Percentiles rank a stretch among this genome's conserved stretches.
phyloP scores from a whole-genome alignment of 2,797 vertebrate species.

The Pyrocephalus nanus region DNA sequence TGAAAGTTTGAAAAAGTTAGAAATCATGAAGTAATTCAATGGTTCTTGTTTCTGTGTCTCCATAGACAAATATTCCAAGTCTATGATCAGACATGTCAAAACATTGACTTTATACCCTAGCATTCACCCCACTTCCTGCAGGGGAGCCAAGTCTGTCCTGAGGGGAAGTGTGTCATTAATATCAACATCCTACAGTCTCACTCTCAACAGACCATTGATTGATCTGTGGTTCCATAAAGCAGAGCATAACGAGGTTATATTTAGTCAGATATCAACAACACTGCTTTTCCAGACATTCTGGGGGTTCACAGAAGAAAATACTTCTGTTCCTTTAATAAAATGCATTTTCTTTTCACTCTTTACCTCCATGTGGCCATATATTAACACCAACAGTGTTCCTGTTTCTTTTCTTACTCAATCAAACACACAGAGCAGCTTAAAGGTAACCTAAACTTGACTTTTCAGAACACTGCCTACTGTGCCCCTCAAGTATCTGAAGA shows the following conservation, averaged over 20 bases:
- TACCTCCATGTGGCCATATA: neutral
- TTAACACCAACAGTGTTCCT: neutral
- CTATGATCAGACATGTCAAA: slow-evolving; percentile 31
- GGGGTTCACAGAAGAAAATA: neutral
- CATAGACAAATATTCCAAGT: neutral
- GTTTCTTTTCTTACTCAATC: neutral
- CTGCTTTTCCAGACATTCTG: neutral
- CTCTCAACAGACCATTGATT: slow-evolving; percentile 46
- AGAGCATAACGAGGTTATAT: neutral
- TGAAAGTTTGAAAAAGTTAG: neutral
- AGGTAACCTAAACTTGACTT: neutral
- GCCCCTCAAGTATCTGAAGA: neutral
- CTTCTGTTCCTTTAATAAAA: neutral
- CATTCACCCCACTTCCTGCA: slow-evolving; percentile 47
- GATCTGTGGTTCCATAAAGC: slow-evolving; percentile 5
- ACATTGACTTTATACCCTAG: slow-evolving; percentile 41
- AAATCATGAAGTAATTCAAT: neutral
- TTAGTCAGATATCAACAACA: neutral
- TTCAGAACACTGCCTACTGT: neutral
- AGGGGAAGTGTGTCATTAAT: slow-evolving; percentile 59
- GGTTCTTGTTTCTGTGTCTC: neutral
- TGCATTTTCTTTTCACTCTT: neutral
- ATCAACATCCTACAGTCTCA: slow-evolving; percentile 36
- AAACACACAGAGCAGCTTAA: neutral
- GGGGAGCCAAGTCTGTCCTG: slow-evolving; percentile 48